phyloP scores from a whole-genome alignment of 2,113 vertebrate genomes.

The Carettochelys insculpta region DNA sequence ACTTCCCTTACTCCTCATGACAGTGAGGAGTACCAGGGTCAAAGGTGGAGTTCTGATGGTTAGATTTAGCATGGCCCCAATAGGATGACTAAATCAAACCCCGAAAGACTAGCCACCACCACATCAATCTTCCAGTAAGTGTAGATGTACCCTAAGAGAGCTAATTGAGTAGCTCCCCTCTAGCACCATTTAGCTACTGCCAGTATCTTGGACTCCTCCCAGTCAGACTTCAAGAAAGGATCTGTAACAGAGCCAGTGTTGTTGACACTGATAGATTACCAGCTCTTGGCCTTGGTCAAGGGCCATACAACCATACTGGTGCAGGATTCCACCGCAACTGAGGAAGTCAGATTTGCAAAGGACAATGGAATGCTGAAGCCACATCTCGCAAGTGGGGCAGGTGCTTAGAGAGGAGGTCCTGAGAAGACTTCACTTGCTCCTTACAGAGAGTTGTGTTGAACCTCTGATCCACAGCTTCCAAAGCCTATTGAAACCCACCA shows the following conservation, averaged over 20 bases:
- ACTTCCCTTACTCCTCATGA: no score
- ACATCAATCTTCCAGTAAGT: no score
- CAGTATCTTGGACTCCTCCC: background rate
- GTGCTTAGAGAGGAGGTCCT: fast-evolving
- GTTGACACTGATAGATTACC: background rate
- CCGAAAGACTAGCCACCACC: no score
- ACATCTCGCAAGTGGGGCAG: background rate
- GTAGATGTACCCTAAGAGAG: background rate
- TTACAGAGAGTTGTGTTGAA: background rate
- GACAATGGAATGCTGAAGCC: background rate
- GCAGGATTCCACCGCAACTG: background rate
- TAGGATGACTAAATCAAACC: no score
- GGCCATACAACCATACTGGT: background rate
- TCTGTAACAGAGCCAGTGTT: background rate
- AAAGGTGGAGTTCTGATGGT: no score
- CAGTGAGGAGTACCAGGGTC: no score
- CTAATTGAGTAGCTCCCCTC: background rate
- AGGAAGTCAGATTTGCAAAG: background rate
- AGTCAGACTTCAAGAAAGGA: background rate
- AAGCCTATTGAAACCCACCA: background rate
- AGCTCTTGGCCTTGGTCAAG: background rate
- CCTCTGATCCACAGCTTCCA: background rate
- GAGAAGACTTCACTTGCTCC: background rate
- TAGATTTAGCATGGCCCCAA: no score
- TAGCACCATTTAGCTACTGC: background rate